Evolutionary conservation across 2,113 vertebrate genomes (phyloP).

Genomic region (Cygnus atratus): DNA sequence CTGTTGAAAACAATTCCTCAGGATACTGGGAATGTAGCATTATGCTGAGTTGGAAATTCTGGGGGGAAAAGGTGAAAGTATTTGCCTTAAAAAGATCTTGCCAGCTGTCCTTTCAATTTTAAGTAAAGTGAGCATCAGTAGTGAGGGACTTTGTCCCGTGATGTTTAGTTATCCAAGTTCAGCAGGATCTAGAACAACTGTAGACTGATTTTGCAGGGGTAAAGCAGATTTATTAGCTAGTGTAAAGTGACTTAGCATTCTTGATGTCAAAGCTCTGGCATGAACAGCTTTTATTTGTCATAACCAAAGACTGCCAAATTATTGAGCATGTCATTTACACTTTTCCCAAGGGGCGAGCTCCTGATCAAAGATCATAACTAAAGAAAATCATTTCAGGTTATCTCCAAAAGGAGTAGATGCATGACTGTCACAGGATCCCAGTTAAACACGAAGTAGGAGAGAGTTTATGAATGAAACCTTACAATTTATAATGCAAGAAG

Average conservation of each 20-base stretch:
- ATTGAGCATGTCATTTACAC: neutral
- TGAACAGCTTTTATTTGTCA: neutral
- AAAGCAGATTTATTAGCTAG: neutral
- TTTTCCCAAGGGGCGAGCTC: neutral
- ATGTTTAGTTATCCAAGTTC: neutral
- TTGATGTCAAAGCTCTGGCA: neutral
- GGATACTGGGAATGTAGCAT: neutral
- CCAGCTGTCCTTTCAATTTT: neutral
- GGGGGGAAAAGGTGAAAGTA: fast-evolving
- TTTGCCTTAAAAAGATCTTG: neutral
- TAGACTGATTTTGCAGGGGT: neutral
- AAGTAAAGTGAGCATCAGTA: neutral
- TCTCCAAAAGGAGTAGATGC: neutral
- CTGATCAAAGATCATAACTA: neutral
- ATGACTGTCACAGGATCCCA: neutral
- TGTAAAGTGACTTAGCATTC: neutral
- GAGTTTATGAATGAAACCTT: neutral
- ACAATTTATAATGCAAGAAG: neutral
- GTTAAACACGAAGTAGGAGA: neutral
- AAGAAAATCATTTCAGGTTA: neutral
- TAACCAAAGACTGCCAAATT: neutral
- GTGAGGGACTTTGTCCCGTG: neutral
- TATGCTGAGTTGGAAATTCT: neutral
- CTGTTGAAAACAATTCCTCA: neutral
- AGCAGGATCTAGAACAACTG: neutral